Evolutionary conservation across 2,113 vertebrate genomes (phyloP).

Genomic region (Otolemur garnettii): DNA sequence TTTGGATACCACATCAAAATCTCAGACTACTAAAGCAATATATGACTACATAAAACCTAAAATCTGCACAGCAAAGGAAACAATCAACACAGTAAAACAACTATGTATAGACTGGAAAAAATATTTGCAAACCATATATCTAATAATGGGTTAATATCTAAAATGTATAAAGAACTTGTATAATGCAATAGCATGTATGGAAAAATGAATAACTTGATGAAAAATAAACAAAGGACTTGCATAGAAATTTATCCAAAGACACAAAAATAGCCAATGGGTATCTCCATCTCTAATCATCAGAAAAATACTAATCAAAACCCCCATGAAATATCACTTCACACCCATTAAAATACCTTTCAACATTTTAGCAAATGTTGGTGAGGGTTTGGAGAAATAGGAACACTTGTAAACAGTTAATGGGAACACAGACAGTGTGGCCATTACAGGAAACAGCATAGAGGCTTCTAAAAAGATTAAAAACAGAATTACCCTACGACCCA

Average conservation of each 20-base stretch:
- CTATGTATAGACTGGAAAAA: not conserved
- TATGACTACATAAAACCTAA: not conserved
- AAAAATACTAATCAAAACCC: not conserved
- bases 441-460: not conserved
- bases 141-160: not conserved
- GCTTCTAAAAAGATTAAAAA: not conserved
- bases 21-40: not conserved
- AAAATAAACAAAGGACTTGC: not conserved
- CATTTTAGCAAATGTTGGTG: not conserved
- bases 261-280: not conserved
- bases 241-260: not conserved
- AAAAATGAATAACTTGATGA: not conserved
- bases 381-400: not conserved
- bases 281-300: not conserved
- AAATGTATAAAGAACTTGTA: not conserved
- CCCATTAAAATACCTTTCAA: not conserved
- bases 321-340: not conserved
- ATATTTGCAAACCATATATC: not conserved
- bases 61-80: not conserved
- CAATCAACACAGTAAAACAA: not conserved
- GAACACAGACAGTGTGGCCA: not conserved
- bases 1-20: not conserved
- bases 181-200: not conserved
- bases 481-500: not conserved
- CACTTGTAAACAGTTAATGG: not conserved